Conservation (phyloP, 2,113 vertebrate genomes). For the Cyanoramphus novaezelandiae region DNA sequence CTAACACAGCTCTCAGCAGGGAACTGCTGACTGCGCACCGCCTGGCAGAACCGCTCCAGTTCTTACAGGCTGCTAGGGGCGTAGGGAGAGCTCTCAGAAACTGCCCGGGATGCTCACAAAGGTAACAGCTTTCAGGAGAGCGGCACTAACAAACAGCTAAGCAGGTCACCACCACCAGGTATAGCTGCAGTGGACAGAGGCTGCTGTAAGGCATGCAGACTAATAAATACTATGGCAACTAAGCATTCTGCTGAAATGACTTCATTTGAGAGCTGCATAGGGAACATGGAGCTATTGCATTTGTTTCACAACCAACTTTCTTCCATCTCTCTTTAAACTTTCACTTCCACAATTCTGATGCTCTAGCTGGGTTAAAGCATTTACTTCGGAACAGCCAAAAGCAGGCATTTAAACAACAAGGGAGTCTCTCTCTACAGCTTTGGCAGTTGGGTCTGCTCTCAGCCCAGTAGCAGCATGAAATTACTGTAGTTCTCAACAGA, state of each 20-base stretch:
- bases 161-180: background rate
- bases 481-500: background rate
- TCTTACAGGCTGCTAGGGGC: background rate
- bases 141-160: background rate
- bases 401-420: background rate
- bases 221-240: background rate
- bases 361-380: background rate
- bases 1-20: background rate
- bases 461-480: background rate
- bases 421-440: background rate
- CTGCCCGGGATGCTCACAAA: rapidly evolving
- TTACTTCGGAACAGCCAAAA: background rate
- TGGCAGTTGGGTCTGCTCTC: background rate
- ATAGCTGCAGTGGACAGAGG: background rate
- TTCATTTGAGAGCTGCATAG: background rate
- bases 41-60: background rate
- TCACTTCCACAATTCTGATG: background rate
- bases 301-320: background rate
- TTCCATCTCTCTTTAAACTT: background rate
- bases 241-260: background rate
- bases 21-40: background rate
- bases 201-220: background rate
- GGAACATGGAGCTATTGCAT: background rate
- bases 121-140: background rate
- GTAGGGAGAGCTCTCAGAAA: background rate